Evolutionary conservation across 2,113 vertebrate genomes (phyloP).

Genomic region (Microtus richardsoni): DNA sequence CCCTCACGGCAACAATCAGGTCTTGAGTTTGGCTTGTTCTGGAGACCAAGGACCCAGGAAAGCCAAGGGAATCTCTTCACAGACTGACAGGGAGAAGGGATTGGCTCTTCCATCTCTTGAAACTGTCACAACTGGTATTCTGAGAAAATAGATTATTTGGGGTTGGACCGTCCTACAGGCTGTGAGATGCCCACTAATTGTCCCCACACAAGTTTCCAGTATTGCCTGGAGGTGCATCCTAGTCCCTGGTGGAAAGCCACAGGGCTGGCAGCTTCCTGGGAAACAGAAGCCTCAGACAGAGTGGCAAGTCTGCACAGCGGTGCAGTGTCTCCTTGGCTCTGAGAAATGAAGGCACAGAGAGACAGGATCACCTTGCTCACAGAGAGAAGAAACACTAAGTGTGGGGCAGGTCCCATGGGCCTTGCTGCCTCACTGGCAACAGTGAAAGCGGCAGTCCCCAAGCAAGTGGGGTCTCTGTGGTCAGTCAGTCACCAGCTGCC

Average conservation of each 20-base stretch:
- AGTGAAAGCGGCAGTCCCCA: background rate
- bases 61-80: background rate
- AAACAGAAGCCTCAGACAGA: slow-evolving; percentile 37
- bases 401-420: background rate
- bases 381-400: background rate
- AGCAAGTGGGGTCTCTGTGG: background rate
- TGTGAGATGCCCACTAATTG: background rate
- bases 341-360: slow-evolving; percentile 54
- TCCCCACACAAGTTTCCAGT: background rate
- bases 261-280: background rate
- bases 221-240: background rate
- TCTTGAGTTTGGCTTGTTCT: slow-evolving; percentile 28
- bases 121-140: background rate
- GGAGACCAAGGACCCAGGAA: background rate
- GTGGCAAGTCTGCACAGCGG: background rate
- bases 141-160: background rate
- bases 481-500: background rate
- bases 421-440: background rate
- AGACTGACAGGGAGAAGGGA: background rate
- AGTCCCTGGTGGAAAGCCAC: background rate
- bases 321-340: background rate
- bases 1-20: background rate
- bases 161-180: background rate
- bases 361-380: background rate
- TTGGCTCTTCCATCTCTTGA: background rate